Evolutionary conservation across 2,888 invertebrate species (phyloP).

Genomic region (Lacanobia oleracea): DNA sequence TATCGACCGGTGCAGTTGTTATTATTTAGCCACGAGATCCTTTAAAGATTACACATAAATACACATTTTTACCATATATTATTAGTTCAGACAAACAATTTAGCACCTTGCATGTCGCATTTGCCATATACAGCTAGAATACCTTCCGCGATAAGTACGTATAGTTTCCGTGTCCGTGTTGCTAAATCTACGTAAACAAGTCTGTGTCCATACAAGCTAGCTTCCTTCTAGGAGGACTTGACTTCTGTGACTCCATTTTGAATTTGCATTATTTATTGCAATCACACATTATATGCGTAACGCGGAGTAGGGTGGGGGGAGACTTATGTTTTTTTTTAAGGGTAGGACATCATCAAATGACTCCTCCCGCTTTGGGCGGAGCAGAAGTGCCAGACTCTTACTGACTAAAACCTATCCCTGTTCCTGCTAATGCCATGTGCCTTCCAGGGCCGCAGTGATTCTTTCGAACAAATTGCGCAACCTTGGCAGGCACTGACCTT

Average conservation of each 20-base stretch:
- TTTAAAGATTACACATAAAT: not conserved
- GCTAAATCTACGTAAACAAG: conserved; percentile 22
- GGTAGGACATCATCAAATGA: no score
- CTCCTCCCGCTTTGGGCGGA: no score
- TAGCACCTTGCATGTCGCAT: conserved; percentile 7
- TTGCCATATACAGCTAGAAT: conserved; percentile 11
- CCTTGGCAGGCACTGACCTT: no score
- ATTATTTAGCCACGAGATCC: no score
- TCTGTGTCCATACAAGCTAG: conserved; percentile 7
- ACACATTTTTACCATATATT: not conserved
- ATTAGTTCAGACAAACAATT: not conserved
- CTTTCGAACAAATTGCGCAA: no score
- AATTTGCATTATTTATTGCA: conserved; percentile 2
- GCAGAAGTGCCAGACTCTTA: no score
- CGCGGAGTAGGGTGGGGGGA: not conserved
- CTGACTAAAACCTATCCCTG: no score
- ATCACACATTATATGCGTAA: not conserved
- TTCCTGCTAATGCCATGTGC: no score
- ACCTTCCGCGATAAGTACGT: conserved; percentile 37
- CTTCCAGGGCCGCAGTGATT: no score
- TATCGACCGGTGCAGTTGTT: no score
- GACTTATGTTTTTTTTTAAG: no score
- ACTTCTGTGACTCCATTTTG: conserved; percentile 17
- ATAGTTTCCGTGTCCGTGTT: conserved; percentile 54
- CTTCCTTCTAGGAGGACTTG: conserved; percentile 28